phyloP scores from a whole-genome alignment of 2,797 vertebrate species.

The Hylomyscus alleni region DNA sequence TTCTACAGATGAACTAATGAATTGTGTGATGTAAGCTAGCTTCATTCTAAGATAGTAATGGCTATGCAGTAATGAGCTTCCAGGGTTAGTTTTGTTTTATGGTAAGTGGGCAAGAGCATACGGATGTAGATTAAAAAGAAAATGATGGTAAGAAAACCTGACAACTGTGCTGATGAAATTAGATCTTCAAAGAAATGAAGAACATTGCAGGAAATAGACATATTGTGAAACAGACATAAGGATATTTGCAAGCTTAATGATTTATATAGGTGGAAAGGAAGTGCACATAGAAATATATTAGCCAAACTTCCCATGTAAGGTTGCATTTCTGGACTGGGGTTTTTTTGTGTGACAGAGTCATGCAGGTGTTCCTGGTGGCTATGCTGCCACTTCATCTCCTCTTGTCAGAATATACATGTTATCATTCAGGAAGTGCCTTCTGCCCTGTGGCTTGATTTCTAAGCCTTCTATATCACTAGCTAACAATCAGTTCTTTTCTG shows the following conservation, averaged over 20 bases:
- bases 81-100: background rate
- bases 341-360: background rate
- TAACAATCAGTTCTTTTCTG: background rate
- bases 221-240: background rate
- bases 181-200: background rate
- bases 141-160: background rate
- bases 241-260: background rate
- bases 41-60: background rate
- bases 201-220: background rate
- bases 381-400: too few relatives aligned
- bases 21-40: background rate
- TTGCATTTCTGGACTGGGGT: background rate
- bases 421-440: background rate
- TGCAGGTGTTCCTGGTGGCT: background rate
- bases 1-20: background rate
- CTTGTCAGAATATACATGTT: fast-evolving
- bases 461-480: too few relatives aligned
- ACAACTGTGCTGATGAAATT: background rate
- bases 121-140: background rate
- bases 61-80: background rate
- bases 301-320: background rate
- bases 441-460: background rate
- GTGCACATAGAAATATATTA: background rate
- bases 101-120: background rate
- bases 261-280: background rate